Conservation (phyloP, 2,113 vertebrate genomes). For the Syngnathus scovelli region DNA sequence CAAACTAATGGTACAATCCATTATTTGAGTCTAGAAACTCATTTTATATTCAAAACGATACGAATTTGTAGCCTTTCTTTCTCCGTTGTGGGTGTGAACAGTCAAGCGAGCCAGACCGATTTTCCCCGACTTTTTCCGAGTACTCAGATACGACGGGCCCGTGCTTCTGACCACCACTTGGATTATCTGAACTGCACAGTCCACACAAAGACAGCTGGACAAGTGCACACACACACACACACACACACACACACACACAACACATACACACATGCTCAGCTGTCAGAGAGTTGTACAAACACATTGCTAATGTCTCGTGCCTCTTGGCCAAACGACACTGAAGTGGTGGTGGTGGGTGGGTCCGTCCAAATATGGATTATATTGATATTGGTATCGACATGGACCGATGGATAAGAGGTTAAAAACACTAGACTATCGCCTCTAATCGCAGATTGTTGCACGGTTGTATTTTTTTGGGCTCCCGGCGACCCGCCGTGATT, state of each 20-base stretch:
- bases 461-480: conserved; percentile 47
- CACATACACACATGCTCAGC: conserved; percentile 49
- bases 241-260: conserved; percentile 27
- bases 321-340: conserved; percentile 16
- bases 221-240: conserved; percentile 22
- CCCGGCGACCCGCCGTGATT: conserved; percentile 29
- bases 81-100: too few relatives aligned
- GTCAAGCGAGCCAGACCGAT: too few relatives aligned
- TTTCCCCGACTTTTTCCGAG: too few relatives aligned
- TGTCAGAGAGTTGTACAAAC: conserved; percentile 48
- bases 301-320: conserved; percentile 46
- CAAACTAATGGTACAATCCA: background rate
- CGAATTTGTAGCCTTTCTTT: background rate
- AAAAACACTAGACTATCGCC: background rate
- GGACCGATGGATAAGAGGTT: background rate
- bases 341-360: background rate
- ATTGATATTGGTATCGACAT: background rate
- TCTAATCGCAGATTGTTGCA: background rate
- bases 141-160: too few relatives aligned
- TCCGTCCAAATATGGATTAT: background rate
- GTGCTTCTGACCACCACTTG: background rate
- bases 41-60: background rate
- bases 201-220: conserved; percentile 23
- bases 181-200: background rate
- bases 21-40: background rate